Percentiles rank a stretch among this genome's conserved stretches.
Conservation (phyloP, 1,140 invertebrate genomes). For the Nephila pilipes region DNA sequence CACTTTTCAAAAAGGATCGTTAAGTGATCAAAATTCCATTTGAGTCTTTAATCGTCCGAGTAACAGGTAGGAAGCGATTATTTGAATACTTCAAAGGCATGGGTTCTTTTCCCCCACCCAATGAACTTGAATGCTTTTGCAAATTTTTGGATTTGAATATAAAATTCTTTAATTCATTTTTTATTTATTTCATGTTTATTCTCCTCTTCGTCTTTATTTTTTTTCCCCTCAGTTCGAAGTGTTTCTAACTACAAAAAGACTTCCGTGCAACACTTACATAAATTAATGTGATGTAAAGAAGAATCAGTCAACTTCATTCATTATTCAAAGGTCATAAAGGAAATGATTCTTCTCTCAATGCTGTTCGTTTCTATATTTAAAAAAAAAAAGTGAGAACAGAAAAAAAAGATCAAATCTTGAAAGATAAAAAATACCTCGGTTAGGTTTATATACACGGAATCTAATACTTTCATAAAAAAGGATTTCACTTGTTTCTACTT, state of each 20-base stretch:
- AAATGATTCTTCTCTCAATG: slow-evolving; percentile 57
- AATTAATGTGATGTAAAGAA: slow-evolving; percentile 50
- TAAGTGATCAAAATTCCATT: slow-evolving; percentile 31
- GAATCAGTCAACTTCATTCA: slow-evolving; percentile 70
- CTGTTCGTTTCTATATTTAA: background rate
- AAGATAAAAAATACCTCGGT: background rate
- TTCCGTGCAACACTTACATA: slow-evolving; percentile 64
- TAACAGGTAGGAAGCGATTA: slow-evolving; percentile 21
- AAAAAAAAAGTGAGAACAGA: background rate
- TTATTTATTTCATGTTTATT: slow-evolving; percentile 45
- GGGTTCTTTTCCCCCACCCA: background rate
- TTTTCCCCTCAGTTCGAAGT: background rate
- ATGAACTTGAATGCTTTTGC: slow-evolving; percentile 38
- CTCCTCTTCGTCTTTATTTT: slow-evolving; percentile 1
- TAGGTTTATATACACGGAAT: slow-evolving; percentile 15
- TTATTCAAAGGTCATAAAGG: slow-evolving; percentile 73
- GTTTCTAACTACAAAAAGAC: slow-evolving; percentile 23
- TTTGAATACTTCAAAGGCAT: slow-evolving; percentile 4
- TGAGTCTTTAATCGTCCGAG: slow-evolving; percentile 30
- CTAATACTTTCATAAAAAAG: background rate
- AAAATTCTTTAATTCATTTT: slow-evolving; percentile 47
- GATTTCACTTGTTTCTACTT: background rate
- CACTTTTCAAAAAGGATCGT: background rate
- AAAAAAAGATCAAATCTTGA: background rate
- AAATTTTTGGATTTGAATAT: slow-evolving; percentile 50